Evolutionary conservation across 2,113 vertebrate genomes (phyloP).

Genomic region (Candoia aspera): DNA sequence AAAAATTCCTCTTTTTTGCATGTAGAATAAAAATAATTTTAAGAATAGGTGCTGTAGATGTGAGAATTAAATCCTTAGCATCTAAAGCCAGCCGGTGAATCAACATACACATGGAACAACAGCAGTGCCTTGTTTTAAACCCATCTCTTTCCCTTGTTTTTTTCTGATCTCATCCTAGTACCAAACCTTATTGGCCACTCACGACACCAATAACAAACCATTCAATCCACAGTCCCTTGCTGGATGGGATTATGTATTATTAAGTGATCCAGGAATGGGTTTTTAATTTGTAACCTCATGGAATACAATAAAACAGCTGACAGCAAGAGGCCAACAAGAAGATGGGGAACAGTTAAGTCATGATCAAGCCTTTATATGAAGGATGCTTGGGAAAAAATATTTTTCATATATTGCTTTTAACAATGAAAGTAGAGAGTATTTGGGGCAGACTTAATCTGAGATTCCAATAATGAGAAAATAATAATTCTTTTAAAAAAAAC

Average conservation of each 20-base stretch:
- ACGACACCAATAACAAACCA: no score
- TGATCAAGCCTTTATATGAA: no score
- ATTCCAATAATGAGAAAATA: background rate
- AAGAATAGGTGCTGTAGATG: no score
- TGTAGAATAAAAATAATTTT: no score
- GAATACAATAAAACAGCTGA: no score
- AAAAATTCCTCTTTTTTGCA: no score
- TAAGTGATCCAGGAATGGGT: no score
- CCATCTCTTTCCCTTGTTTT: background rate
- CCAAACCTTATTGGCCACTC: background rate
- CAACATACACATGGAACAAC: background rate
- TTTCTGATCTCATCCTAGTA: background rate
- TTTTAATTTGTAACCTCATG: no score
- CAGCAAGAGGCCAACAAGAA: no score
- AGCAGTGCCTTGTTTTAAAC: no score
- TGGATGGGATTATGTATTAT: background rate
- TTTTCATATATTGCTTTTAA: background rate
- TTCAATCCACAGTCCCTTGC: background rate
- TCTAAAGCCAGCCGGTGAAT: background rate
- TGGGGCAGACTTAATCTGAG: background rate
- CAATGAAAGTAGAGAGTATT: background rate
- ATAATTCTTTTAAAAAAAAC: background rate
- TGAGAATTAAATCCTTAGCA: no score
- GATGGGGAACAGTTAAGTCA: no score
- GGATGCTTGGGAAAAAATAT: background rate